phyloP scores from a whole-genome alignment of 2,113 vertebrate species.

The Semicossyphus pulcher region DNA sequence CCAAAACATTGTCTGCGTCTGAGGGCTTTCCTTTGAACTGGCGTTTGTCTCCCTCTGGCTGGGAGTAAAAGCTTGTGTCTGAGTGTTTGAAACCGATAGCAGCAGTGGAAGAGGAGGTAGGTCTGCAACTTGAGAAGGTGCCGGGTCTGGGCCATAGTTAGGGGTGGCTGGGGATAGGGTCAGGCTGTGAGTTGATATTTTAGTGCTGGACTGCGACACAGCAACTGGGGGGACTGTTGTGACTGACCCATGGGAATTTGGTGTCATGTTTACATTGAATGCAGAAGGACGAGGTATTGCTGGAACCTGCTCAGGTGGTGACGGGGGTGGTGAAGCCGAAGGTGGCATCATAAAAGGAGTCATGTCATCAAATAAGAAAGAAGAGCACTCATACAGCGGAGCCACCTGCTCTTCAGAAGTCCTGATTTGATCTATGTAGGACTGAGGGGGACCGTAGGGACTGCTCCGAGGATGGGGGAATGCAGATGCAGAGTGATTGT shows the following conservation, averaged over 20 bases:
- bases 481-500: constrained; percentile 71
- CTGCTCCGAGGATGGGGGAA: constrained; percentile 70
- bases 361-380: constrained; percentile 76
- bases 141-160: constrained; percentile 24
- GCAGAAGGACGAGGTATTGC: constrained; percentile 14
- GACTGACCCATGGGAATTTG: constrained; percentile 49
- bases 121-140: constrained; percentile 58
- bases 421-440: constrained; percentile 30
- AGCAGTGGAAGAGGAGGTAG: constrained; percentile 62
- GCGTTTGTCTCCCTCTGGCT: constrained; percentile 60
- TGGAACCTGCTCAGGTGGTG: constrained; percentile 35
- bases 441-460: constrained; percentile 56
- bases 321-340: constrained; percentile 6
- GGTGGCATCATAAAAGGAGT: constrained; percentile 57
- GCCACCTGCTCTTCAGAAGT: constrained; percentile 74
- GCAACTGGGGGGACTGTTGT: constrained; percentile 50
- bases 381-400: constrained; percentile 78
- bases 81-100: constrained; percentile 56
- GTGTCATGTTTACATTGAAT: constrained; percentile 42
- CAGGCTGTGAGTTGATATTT: constrained; percentile 75
- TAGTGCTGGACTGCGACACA: constrained; percentile 57
- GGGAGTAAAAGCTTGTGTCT: constrained; percentile 57
- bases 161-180: constrained; percentile 59
- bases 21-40: constrained; percentile 27
- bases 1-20: constrained; percentile 23